Conservation (phyloP, 2,113 vertebrate species). For the Sigmodon hispidus region DNA sequence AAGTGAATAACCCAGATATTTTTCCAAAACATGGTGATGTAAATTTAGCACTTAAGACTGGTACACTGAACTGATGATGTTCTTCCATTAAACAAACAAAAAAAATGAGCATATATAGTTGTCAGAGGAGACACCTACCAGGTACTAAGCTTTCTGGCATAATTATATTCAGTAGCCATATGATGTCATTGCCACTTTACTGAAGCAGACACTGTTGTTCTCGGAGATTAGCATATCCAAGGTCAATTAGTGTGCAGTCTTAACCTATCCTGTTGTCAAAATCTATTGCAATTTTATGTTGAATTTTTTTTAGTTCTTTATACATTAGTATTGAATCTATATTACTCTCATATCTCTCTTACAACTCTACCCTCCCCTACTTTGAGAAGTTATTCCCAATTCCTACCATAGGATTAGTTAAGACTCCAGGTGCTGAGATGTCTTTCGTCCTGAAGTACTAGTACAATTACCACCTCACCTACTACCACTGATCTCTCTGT, state of each 20-base stretch:
- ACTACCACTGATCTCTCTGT: not conserved
- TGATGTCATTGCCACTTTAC: not conserved
- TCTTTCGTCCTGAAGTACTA: constrained; percentile 25
- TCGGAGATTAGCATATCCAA: not conserved
- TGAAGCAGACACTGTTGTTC: not conserved
- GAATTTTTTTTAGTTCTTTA: not conserved
- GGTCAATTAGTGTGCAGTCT: not conserved
- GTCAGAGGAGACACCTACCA: not conserved
- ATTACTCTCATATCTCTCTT: not conserved
- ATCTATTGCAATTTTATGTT: not conserved
- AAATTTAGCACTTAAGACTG: not conserved
- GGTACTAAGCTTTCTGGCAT: not conserved
- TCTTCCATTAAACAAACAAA: not conserved
- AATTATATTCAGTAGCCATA: not conserved
- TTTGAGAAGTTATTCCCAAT: not conserved
- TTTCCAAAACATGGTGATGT: not conserved
- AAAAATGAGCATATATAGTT: not conserved
- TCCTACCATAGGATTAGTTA: not conserved
- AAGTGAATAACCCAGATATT: not conserved
- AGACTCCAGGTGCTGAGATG: not conserved
- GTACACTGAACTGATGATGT: not conserved
- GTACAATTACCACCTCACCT: not conserved
- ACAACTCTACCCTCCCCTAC: not conserved
- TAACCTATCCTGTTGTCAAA: not conserved
- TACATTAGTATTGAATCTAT: not conserved